These are phyloP conservation scores for Acleris laterana DNA, from an alignment of 2,888 invertebrate species.

Conservation along the genomic window DNA sequence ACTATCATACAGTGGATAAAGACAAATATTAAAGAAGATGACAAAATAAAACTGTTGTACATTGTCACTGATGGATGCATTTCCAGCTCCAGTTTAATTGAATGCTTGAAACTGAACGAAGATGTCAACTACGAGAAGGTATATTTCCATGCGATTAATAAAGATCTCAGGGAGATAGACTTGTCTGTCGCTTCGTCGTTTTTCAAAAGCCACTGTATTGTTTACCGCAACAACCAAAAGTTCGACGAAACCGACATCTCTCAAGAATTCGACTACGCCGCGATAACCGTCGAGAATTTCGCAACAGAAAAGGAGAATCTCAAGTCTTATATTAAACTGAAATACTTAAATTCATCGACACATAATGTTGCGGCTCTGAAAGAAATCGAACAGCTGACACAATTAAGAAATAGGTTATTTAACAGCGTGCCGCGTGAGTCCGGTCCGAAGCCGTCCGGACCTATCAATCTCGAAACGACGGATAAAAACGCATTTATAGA, in stretches of 20 bases:
- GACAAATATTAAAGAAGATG: slow-evolving; percentile 27
- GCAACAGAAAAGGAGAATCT: slow-evolving; percentile 37
- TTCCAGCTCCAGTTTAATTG: background rate
- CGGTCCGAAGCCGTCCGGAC: too few relatives aligned
- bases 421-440: slow-evolving; percentile 32
- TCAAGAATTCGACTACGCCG: too few relatives aligned
- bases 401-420: slow-evolving; percentile 46
- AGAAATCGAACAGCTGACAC: slow-evolving; percentile 52
- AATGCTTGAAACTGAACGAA: slow-evolving; percentile 44
- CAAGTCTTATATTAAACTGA: slow-evolving; percentile 54
- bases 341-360: slow-evolving; percentile 46
- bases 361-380: slow-evolving; percentile 41
- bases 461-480: too few relatives aligned
- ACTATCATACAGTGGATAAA: slow-evolving; percentile 41
- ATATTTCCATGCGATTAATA: slow-evolving; percentile 35
- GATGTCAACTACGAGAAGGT: background rate
- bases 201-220: background rate
- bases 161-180: slow-evolving; percentile 37
- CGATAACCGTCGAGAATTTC: too few relatives aligned
- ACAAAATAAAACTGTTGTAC: slow-evolving; percentile 12
- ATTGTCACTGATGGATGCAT: slow-evolving; percentile 54
- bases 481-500: slow-evolving; percentile 39
- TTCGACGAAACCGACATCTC: too few relatives aligned
- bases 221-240: too few relatives aligned
- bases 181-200: slow-evolving; percentile 49